Evolutionary conservation across 2,888 invertebrate genomes (phyloP).

Genomic region (Eudasyphora cyanicolor): DNA sequence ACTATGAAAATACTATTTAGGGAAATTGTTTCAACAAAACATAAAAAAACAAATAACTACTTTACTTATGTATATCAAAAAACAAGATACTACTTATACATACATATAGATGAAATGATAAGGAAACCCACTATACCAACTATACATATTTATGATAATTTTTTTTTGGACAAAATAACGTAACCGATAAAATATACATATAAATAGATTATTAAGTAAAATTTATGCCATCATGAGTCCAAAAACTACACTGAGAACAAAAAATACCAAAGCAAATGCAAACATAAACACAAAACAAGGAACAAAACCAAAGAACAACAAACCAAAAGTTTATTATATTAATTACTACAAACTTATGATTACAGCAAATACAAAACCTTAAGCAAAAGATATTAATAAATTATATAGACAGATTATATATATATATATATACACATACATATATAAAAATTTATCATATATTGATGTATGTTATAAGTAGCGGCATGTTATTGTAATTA

Average conservation of each 20-base stretch:
- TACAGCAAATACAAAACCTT: conserved; percentile 1
- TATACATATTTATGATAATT: conserved; percentile 7
- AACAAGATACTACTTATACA: not conserved
- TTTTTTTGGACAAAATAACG: conserved; percentile 3
- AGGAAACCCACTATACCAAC: not conserved
- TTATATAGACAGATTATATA: conserved; percentile 31
- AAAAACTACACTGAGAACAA: conserved; percentile 22
- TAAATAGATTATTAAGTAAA: conserved; percentile 54
- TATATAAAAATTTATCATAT: conserved; percentile 41
- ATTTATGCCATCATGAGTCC: conserved; percentile 55
- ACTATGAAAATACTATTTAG: conserved; percentile 61
- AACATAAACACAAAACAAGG: conserved; percentile 28
- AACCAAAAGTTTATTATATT: not conserved
- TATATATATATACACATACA: conserved; percentile 40
- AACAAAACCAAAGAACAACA: conserved; percentile 37
- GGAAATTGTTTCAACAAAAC: conserved; percentile 51
- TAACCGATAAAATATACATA: not conserved
- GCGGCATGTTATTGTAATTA: conserved; percentile 64
- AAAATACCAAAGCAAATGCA: conserved; percentile 3
- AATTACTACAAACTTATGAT: conserved; percentile 30
- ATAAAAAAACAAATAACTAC: conserved; percentile 12
- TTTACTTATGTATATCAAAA: conserved; percentile 32
- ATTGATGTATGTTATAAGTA: conserved; percentile 66
- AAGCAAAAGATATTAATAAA: conserved; percentile 24
- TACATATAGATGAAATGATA: conserved; percentile 1